Evolutionary conservation across 2,888 invertebrate genomes (phyloP).

Genomic region (Nephrotoma appendiculata): DNA sequence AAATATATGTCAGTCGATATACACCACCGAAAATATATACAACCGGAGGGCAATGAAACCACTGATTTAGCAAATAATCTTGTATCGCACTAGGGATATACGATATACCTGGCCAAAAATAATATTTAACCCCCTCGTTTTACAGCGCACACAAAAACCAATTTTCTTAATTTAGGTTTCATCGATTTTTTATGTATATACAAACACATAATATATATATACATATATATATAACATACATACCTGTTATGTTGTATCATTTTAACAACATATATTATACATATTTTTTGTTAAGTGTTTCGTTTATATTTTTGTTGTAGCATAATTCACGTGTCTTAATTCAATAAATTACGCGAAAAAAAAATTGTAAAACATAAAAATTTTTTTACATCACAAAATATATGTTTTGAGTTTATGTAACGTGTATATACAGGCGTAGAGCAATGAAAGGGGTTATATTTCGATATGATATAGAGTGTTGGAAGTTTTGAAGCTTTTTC

Average conservation of each 20-base stretch:
- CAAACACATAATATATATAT: neutral
- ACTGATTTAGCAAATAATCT: neutral
- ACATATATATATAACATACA: neutral
- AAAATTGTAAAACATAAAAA: neutral
- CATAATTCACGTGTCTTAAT: neutral
- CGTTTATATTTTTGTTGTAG: neutral
- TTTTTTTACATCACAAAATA: neutral
- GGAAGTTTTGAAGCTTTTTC: neutral
- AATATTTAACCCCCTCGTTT: neutral
- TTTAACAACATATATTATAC: neutral
- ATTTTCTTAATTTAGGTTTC: neutral
- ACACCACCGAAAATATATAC: neutral
- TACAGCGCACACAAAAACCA: neutral
- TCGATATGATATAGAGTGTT: neutral
- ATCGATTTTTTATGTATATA: neutral
- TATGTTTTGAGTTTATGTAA: neutral
- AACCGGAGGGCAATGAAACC: neutral
- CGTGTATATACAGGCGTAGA: neutral
- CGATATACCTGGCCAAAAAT: neutral
- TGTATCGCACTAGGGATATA: neutral
- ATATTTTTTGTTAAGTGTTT: neutral
- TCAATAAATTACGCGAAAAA: neutral
- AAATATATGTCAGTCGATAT: neutral
- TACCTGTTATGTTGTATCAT: neutral
- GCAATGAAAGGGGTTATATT: neutral